Conservation (phyloP, 2,113 vertebrate species). For the Tringa solitaria region DNA sequence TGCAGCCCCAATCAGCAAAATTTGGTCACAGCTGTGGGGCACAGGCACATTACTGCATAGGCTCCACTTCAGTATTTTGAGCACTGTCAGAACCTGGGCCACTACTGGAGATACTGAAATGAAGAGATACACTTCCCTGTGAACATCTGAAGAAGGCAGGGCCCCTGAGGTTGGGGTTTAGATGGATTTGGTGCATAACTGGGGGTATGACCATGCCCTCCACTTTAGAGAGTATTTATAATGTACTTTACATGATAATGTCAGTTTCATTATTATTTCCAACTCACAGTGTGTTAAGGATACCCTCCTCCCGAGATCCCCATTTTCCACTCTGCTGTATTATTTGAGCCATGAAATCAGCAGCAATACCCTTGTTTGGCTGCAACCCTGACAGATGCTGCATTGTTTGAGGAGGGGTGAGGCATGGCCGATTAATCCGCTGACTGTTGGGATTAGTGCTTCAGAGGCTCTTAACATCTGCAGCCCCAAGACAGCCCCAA, state of each 20-base stretch:
- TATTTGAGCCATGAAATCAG: background rate
- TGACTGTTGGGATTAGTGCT: conserved; percentile 57
- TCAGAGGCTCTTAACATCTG: conserved; percentile 50
- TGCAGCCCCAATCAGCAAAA: background rate
- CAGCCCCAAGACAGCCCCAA: conserved; percentile 4
- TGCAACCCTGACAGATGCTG: conserved; percentile 49
- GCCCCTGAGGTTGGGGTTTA: background rate
- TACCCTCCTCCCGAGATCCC: background rate
- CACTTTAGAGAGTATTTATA: background rate
- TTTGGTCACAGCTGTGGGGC: background rate
- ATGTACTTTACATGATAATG: background rate
- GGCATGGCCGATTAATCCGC: conserved; percentile 35
- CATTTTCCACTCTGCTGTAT: background rate
- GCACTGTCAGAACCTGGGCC: background rate
- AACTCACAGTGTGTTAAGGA: background rate
- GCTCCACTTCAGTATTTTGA: background rate
- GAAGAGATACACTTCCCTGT: background rate
- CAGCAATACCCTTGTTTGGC: background rate
- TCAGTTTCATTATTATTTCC: background rate
- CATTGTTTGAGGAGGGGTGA: conserved; percentile 6
- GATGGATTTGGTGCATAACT: background rate
- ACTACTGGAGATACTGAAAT: background rate
- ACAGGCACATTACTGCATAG: background rate
- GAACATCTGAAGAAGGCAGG: background rate
- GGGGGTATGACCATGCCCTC: background rate